phyloP scores from a whole-genome alignment of 2,797 vertebrate species.

The Sylvia borin region DNA sequence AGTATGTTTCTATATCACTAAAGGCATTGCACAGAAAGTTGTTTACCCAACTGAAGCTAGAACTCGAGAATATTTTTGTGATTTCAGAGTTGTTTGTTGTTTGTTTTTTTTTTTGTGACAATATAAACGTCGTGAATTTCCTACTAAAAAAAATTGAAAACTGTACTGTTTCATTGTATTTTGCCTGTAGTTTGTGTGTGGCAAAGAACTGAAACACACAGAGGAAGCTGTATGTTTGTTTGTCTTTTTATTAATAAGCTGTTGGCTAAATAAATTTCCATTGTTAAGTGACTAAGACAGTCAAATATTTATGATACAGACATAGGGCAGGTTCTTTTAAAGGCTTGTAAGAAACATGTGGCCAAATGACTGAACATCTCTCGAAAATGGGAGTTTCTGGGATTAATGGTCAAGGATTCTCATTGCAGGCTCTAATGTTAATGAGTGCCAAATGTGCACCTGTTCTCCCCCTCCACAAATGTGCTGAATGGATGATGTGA shows the following conservation, averaged over 20 bases:
- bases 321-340: constrained; percentile 7
- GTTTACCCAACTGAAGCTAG: not conserved
- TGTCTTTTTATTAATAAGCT: constrained; percentile 49
- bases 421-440: constrained; percentile 24
- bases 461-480: not conserved
- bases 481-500: not conserved
- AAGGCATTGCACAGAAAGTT: not conserved
- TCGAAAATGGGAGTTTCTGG: constrained; percentile 4
- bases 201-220: not conserved
- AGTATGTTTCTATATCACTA: not conserved
- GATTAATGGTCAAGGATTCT: constrained; percentile 35
- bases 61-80: not conserved
- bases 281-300: constrained; percentile 40
- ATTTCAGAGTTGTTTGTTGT: constrained; percentile 17
- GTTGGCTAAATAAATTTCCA: constrained; percentile 57
- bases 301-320: constrained; percentile 38
- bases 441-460: constrained; percentile 37
- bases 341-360: constrained; percentile 27
- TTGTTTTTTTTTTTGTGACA: no score
- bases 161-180: constrained; percentile 14
- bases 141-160: not conserved
- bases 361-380: not conserved
- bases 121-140: not conserved
- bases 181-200: constrained; percentile 38
- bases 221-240: constrained; percentile 32